Percentiles rank a stretch among this genome's conserved stretches.
These are phyloP conservation scores for Sinocyclocheilus anophthalmus DNA, from an alignment of 2,113 vertebrate genomes.

Conservation along the genomic window DNA sequence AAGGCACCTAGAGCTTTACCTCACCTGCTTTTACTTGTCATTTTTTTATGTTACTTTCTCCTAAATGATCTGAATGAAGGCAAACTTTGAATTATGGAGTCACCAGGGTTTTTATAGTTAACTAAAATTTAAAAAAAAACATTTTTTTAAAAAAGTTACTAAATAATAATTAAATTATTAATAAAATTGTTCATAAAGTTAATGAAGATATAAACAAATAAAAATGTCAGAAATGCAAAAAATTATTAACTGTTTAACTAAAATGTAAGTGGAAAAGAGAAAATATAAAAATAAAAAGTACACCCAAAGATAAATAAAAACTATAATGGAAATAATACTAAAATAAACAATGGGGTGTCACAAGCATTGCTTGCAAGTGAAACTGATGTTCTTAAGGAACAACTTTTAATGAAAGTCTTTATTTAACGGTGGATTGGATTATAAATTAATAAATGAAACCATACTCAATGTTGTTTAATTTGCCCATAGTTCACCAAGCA, in stretches of 20 bases:
- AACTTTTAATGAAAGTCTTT: background rate
- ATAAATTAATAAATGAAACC: background rate
- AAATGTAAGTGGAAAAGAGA: background rate
- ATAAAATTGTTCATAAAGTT: too few relatives aligned
- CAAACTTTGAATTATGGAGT: background rate
- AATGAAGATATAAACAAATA: too few relatives aligned
- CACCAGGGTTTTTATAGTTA: background rate
- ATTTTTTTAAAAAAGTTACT: background rate
- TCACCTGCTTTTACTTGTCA: background rate
- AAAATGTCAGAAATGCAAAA: too few relatives aligned
- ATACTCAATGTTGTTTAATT: conserved; percentile 46
- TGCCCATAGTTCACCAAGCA: conserved; percentile 75
- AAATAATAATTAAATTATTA: background rate
- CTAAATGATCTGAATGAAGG: background rate
- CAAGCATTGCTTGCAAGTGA: background rate
- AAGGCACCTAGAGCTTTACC: background rate
- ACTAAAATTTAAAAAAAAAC: background rate
- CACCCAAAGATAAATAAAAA: too few relatives aligned
- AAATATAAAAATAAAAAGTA: too few relatives aligned
- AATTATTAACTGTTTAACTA: too few relatives aligned
- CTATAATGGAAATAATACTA: background rate
- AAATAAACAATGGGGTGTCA: background rate
- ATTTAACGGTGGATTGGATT: background rate
- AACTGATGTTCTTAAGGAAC: background rate
- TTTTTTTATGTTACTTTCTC: background rate